Evolutionary conservation across 64 coral and sea anemone genomes (phyloP), one percentile per base, ranked within the genome.

Genomic region (Porites lutea): DNA sequence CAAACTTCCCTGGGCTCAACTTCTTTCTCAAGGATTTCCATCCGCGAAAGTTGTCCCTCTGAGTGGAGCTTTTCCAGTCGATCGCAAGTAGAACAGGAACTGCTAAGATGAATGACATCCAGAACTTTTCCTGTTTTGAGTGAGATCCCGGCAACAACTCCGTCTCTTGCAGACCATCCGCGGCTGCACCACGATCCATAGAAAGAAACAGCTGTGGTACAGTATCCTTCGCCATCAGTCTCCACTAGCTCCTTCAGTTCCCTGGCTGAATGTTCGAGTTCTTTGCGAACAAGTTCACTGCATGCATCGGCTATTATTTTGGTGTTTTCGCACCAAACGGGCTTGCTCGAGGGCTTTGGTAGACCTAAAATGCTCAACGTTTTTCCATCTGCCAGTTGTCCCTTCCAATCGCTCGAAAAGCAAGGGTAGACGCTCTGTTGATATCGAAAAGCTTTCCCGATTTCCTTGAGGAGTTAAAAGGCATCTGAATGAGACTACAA

Each of bases 121-220:
- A 96, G n/a, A 13, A 92, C 86, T 78, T 96, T 89, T 2, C 78
- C 89, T 50, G 90, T 96, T 16, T 96, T 90, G 10, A 82, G 70
- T 14, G 89, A 92, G 50, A 96, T 88, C 3, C 58, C 94, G 14
- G 83, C 89, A 46, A 96, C 86, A 64, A 81, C 4, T 58, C 74
- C 90, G 85, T 96, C 62, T 46, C 50, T 74, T 27, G 90, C 86
- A 10, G 78, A 96, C 89, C 87, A 96, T 59, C 90, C 90, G 13
- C 79, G 11, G 50, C 46, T 77, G 52, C 79, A 67, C 74, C 74
- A 77, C 5, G 74, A 77, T 48, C 46, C 74, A 77, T 77, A 15
- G 70, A 44, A 37, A 37, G 27, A 66, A 18, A 21, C 64, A 15
- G 64, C 64, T 66, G 64, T 66, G 64, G 64, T 15, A 66, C 8